These are phyloP conservation scores for Plectrocnemia conspersa DNA, from an alignment of 1,140 invertebrate species.

Conservation along the genomic window DNA sequence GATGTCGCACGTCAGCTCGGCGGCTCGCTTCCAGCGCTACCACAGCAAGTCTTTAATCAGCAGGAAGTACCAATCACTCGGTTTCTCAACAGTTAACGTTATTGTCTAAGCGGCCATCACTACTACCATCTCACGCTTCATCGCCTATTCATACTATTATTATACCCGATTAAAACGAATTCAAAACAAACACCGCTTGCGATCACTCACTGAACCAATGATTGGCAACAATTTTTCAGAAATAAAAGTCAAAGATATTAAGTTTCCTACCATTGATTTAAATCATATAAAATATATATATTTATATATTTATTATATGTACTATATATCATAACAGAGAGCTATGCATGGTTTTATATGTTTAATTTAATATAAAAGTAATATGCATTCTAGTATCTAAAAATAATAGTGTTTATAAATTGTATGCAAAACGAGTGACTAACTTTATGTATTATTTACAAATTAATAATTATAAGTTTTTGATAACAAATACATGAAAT, in stretches of 20 bases:
- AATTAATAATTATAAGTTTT: background rate
- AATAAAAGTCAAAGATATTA: too few relatives aligned
- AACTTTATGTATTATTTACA: background rate
- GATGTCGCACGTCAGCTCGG: slow-evolving; percentile 51
- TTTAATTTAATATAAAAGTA: too few relatives aligned
- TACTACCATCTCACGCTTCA: background rate
- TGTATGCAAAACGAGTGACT: background rate
- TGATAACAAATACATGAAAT: background rate
- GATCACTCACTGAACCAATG: background rate
- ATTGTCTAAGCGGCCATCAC: slow-evolving; percentile 43
- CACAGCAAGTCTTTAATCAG: slow-evolving; percentile 58
- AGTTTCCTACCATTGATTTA: too few relatives aligned
- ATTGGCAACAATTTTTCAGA: background rate
- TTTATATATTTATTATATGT: background rate
- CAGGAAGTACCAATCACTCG: slow-evolving; percentile 55
- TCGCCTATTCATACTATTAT: background rate
- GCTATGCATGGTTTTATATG: too few relatives aligned
- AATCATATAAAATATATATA: background rate
- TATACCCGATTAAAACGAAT: background rate
- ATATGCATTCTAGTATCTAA: background rate
- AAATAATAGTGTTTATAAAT: background rate
- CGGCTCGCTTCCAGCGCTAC: slow-evolving; percentile 56
- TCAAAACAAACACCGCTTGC: background rate
- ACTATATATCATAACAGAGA: background rate
- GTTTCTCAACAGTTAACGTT: slow-evolving; percentile 47